Evolutionary conservation across 1,140 invertebrate genomes (phyloP), one percentile per base, ranked within the genome.

Genomic region (Neomicropteryx cornuta): DNA sequence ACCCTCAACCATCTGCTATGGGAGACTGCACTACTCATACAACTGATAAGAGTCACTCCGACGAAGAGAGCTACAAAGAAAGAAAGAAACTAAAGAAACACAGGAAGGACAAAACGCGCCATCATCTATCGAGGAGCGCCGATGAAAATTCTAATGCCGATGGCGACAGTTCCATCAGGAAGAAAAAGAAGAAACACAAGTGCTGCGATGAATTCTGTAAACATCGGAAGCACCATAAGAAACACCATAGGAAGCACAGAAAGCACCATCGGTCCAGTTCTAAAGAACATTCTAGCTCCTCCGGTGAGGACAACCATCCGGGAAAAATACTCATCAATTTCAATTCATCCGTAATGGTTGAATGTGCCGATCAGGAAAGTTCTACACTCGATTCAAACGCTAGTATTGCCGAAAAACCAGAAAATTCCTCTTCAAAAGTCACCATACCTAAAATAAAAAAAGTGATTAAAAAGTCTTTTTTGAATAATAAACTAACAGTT

Each of bases 281-380:
- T 51, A 87, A 87, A 62, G 87, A 90, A 57, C 83, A 83, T 10
- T 82, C 83, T 4, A 88, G 90, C 58, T 68, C 90, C 16, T 87
- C 87, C 0, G 83, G 82, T 3, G 63, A 68, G 27, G 70, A 83
- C 45, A 79, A 85, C 44, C 52, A 87, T 10, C n/a, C 92, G 88
- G 84, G 72, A 53, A 2, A 62, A 62, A 29, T 62, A 59, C 5
- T 58, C 58, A 21, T 56, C 62, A 1, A 58, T 62, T 39, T 63
- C 56, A n/a, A n/a, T n/a, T n/a, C n/a, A n/a, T n/a, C n/a, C n/a
- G n/a, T n/a, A n/a, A n/a, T n/a, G n/a, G n/a, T n/a, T n/a, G n/a
- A n/a, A n/a, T n/a, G n/a, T n/a, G n/a, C n/a, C n/a, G n/a, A n/a
- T n/a, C n/a, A n/a, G n/a, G n/a, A n/a, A n/a, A n/a, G n/a, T n/a